Evolutionary conservation across 2,888 invertebrate genomes (phyloP), one percentile per base, ranked within the genome.

Genomic region (Cryptocephalus moraei): DNA sequence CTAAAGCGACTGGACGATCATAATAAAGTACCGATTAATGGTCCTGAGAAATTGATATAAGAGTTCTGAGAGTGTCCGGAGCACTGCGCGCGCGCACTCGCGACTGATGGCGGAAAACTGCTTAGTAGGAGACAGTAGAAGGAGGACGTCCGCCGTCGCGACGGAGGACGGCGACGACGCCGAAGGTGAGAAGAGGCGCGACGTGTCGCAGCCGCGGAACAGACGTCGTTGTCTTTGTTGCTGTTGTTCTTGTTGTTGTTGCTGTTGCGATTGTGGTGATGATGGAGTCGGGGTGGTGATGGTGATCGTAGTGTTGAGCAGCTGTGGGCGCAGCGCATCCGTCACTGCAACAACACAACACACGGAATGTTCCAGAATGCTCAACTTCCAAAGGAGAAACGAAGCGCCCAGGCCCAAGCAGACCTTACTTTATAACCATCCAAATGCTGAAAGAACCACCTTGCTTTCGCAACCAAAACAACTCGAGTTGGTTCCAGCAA

Each of bases 261-360:
- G 51, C n/a, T 49, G 50, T 47, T 42, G 47, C 50, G 43, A 52
- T 41, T 48, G 46, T 43, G 46, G 49, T 36, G 39, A 43, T 39
- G 2, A 22, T 22, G 22, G 22, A 4, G 22, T 22, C 22, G 22
- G 22, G 22, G 22, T 22, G 22, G 22, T 22, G 22, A 22, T 22
- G 22, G 22, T 22, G 22, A 22, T 50, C 42, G 49, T 56, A 57
- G 60, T 60, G 59, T 65, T 66, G 65, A 60, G 67, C 66, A 67
- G 69, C 69, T 68, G 71, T 70, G 69, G 70, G 72, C 73, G 74
- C 75, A 75, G 74, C 73, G 74, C 76, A 73, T 76, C 76, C 76
- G 75, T 76, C 74, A 77, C 77, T 77, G 70, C 36, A 74, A 75
- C 51, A 42, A 47, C 22, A 22, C 22, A 22, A 22, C 22, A 22